These are phyloP conservation scores for Girardia tigrina DNA, from an alignment of 2,888 invertebrate species.

Conservation along the genomic window DNA sequence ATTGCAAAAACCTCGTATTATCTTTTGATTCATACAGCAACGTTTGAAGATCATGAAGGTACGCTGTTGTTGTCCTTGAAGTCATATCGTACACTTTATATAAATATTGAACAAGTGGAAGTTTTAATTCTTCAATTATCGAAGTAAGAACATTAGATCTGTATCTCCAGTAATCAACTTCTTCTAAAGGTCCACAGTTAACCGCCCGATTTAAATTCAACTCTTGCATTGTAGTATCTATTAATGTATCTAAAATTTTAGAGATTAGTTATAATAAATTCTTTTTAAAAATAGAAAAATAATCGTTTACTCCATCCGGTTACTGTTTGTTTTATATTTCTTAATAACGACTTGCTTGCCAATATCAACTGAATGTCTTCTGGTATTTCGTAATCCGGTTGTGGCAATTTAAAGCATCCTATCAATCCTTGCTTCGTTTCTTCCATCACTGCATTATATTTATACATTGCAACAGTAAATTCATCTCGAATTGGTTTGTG, in stretches of 20 bases:
- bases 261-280: too few relatives aligned
- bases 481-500: constrained; percentile 26
- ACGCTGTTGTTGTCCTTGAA: neutral
- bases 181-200: neutral
- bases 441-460: constrained; percentile 13
- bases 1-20: constrained; percentile 1
- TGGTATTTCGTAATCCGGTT: neutral
- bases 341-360: neutral
- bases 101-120: neutral
- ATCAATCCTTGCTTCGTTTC: constrained; percentile 17
- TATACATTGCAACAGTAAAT: constrained; percentile 26
- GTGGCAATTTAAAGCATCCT: constrained; percentile 23
- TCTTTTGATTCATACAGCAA: constrained; percentile 29
- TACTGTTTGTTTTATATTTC: neutral
- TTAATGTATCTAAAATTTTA: constrained; percentile 14
- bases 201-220: neutral
- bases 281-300: too few relatives aligned
- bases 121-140: constrained; percentile 26
- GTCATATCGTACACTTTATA: neutral
- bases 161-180: constrained; percentile 26
- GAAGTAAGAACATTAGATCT: constrained; percentile 25
- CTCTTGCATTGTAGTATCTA: neutral
- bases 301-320: neutral
- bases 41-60: neutral
- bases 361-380: neutral